Conservation (phyloP, 2,888 invertebrate species). For the Synergus itoensis region DNA sequence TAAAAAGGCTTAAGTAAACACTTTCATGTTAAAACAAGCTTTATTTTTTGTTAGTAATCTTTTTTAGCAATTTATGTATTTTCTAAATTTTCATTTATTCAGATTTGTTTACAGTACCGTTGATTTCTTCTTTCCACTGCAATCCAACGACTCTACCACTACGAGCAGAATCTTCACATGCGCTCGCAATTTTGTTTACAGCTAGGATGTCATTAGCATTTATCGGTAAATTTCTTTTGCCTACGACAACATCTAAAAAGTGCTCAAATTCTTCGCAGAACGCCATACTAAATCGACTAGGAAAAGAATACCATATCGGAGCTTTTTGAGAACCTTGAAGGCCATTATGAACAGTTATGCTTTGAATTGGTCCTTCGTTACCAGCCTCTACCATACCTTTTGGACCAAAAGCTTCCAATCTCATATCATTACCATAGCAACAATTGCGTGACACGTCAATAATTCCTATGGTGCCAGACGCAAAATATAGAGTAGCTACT, state of each 20-base stretch:
- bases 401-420: conserved; percentile 83
- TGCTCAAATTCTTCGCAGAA: conserved; percentile 82
- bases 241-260: conserved; percentile 81
- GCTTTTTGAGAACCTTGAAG: conserved; percentile 76
- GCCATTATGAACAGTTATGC: conserved; percentile 76
- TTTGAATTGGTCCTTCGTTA: conserved; percentile 80
- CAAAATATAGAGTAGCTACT: conserved; percentile 81
- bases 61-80: background rate
- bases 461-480: conserved; percentile 82
- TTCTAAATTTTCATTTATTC: no score
- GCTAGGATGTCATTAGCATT: conserved; percentile 80
- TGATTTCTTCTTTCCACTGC: conserved; percentile 77
- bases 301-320: conserved; percentile 83
- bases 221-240: conserved; percentile 77
- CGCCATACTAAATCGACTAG: conserved; percentile 80
- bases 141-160: conserved; percentile 79
- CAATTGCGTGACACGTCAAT: conserved; percentile 83
- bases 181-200: conserved; percentile 81
- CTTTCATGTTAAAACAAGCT: background rate
- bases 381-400: conserved; percentile 81
- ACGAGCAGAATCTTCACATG: conserved; percentile 81
- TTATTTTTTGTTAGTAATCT: background rate
- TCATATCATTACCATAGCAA: conserved; percentile 84
- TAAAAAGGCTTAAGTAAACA: background rate
- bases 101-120: background rate